Conservation (phyloP, 2,888 invertebrate genomes). For the Chouioia cunea region DNA sequence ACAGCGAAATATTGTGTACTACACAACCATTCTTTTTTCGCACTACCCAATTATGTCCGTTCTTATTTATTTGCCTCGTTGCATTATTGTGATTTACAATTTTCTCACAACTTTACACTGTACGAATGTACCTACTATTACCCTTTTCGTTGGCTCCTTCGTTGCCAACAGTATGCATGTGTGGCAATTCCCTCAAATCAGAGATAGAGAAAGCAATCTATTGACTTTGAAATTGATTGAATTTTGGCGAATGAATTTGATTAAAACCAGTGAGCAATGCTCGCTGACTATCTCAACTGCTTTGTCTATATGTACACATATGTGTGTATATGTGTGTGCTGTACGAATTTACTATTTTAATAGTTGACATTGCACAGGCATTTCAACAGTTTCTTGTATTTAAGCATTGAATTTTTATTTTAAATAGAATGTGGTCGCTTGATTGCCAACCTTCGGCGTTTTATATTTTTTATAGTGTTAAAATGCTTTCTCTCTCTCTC, state of each 20-base stretch:
- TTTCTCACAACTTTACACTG: background rate
- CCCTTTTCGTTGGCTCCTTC: conserved; percentile 32
- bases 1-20: too few species aligned
- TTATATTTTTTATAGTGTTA: conserved; percentile 27
- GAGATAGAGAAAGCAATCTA: conserved; percentile 42
- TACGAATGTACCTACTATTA: conserved; percentile 23
- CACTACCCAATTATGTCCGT: background rate
- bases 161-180: background rate
- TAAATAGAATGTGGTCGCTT: conserved; percentile 29
- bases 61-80: background rate
- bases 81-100: too few species aligned
- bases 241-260: conserved; percentile 45
- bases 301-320: background rate
- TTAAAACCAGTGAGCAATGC: conserved; percentile 32
- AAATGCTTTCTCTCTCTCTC: background rate
- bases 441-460: conserved; percentile 16
- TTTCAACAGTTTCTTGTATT: conserved; percentile 33
- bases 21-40: background rate
- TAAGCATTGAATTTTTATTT: conserved; percentile 33
- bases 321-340: conserved; percentile 17
- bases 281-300: background rate
- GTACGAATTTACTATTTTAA: conserved; percentile 41
- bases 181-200: conserved; percentile 30
- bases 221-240: conserved; percentile 45
- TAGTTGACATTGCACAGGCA: conserved; percentile 39